Conservation (phyloP, 2,888 invertebrate genomes). For the Tetramorium bicarinatum region DNA sequence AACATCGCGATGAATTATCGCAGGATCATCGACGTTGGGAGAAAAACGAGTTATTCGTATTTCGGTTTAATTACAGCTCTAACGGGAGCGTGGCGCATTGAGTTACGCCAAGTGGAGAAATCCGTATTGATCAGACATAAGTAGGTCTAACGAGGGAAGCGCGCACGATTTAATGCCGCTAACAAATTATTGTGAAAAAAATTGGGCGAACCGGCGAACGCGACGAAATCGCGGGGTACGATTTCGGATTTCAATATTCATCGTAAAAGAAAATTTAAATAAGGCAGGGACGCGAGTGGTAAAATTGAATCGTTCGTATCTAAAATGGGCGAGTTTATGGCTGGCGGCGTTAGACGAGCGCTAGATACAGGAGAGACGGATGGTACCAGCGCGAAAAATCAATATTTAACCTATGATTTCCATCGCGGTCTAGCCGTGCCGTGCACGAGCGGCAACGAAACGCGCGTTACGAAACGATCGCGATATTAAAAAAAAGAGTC, state of each 20-base stretch:
- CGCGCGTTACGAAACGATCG: background rate
- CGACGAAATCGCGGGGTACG: background rate
- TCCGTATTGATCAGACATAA: slow-evolving; percentile 49
- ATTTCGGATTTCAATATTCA: background rate
- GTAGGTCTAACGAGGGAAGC: slow-evolving; percentile 13
- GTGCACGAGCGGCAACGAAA: background rate
- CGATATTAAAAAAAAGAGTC: background rate
- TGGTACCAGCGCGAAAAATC: slow-evolving; percentile 25
- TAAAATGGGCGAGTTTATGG: slow-evolving; percentile 16
- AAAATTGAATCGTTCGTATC: background rate
- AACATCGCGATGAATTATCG: background rate
- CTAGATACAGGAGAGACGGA: slow-evolving; percentile 19
- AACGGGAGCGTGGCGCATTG: background rate
- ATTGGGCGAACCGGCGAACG: background rate
- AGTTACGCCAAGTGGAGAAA: slow-evolving; percentile 24
- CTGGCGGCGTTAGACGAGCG: background rate
- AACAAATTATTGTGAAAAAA: background rate
- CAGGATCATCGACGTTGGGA: background rate
- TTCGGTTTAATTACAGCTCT: background rate
- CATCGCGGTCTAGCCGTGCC: slow-evolving; percentile 13
- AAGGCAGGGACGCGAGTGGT: background rate
- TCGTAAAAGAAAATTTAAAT: background rate
- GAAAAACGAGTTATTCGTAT: background rate
- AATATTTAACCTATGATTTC: slow-evolving; percentile 54
- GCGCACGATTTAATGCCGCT: background rate